Base-by-base conservation (phyloP, 2,888 invertebrate genomes). In the Cataglyphis livida region DNA sequence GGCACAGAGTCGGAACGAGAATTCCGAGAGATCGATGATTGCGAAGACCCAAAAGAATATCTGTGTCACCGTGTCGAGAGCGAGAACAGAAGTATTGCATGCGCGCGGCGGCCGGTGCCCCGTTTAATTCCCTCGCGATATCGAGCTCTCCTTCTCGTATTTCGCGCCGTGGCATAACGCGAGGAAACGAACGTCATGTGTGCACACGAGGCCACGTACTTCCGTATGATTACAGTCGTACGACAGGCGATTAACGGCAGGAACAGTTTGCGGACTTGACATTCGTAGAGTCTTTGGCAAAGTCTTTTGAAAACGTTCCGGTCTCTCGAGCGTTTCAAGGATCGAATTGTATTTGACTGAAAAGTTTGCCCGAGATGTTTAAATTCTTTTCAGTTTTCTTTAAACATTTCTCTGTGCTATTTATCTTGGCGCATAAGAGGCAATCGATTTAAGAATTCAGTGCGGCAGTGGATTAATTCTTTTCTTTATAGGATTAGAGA, bases 11-110 rank as follows among this genome's bases (percentile, higher is more conserved):
- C 35, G n/a, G 65, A 51, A 78, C 48, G 41, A 73, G 68, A 70
- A 44, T 66, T 82, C 84, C 61, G 41, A n/a, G 57, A 59, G 61
- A 88, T 88, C 88, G 76, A 88, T 88, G 70, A 74, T 54, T 59
- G 28, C 57, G 59, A 28, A 71, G 32, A 44, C 64, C 44, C 44
- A 61, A 70, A 76, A 82, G 68, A 12, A 76, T 75, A 85, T 83
- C 44, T 75, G 61, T 84, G 70, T 65, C 62, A 81, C 62, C 74
- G 74, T 57, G 78, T 78, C 73, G 73, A 32, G 64, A 70, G 15
- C 9, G 28, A 51, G 51, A 66, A 68, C 41, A 51, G n/a, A n/a
- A 61, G 9, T n/a, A 51, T 51, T 74, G 73, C 86, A 82, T 84
- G 83, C 91, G 91, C 89, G 85, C 4, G 51, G 18, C 38, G 28